Conservation (phyloP, 2,888 invertebrate genomes). For the Cosmorhoe ocellata region DNA sequence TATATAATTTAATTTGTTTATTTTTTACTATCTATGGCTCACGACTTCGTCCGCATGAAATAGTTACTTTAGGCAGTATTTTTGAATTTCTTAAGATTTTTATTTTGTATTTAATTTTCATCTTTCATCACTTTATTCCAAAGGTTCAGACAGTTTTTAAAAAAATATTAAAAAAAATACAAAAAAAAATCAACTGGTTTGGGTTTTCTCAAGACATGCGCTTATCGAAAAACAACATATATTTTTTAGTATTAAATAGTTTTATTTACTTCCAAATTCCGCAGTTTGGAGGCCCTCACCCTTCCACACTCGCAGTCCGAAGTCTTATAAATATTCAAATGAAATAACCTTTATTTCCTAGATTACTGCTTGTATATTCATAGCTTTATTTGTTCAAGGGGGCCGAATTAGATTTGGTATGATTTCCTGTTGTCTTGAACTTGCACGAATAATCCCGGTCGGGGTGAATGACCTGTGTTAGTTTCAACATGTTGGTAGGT, state of each 20-base stretch:
- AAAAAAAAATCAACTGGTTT: too few relatives aligned
- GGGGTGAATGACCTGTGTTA: slow-evolving; percentile 13
- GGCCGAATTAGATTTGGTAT: slow-evolving; percentile 15
- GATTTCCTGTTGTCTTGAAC: slow-evolving; percentile 16
- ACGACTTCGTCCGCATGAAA: too few relatives aligned
- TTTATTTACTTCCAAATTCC: not conserved
- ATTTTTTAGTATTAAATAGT: not conserved
- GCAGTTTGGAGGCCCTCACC: not conserved
- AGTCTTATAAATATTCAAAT: slow-evolving; percentile 36
- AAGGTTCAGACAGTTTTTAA: too few relatives aligned
- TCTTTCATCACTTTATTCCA: too few relatives aligned
- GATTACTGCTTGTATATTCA: slow-evolving; percentile 32
- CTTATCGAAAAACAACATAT: too few relatives aligned
- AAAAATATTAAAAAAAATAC: too few relatives aligned
- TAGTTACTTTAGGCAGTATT: too few relatives aligned
- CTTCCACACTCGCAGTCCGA: slow-evolving; percentile 19
- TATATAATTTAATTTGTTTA: too few relatives aligned
- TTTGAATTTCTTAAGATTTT: too few relatives aligned
- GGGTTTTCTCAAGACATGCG: too few relatives aligned
- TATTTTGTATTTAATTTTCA: too few relatives aligned
- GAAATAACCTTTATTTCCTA: slow-evolving; percentile 35
- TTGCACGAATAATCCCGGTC: not conserved
- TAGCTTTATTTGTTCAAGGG: slow-evolving; percentile 27
- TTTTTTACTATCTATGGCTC: too few relatives aligned
- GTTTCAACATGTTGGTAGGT: not conserved